Evolutionary conservation across 2,113 vertebrate species (phyloP), one percentile per base, ranked within the genome.

Genomic region (Ctenodactylus gundi): DNA sequence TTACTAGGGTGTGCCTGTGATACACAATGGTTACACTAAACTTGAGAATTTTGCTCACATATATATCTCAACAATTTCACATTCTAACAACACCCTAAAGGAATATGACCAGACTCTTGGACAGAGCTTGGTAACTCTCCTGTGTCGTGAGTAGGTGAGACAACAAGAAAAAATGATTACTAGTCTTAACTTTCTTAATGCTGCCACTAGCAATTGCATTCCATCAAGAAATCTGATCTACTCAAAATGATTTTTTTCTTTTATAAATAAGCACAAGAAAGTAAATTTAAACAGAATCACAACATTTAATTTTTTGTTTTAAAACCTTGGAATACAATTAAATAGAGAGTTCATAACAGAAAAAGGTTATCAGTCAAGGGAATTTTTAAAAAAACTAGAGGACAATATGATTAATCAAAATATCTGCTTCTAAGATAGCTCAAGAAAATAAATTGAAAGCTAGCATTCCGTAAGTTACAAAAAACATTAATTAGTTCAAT

Each of bases 81-180:
- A 88, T n/a, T n/a, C n/a, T n/a, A n/a, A n/a, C n/a, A 67, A 46
- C 12, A n/a, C 11, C n/a, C n/a, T n/a, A n/a, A n/a, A 82, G 14
- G n/a, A 75, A 13, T 75, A 62, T 67, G 44, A 60, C 44, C 49
- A 76, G 62, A 85, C 70, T 36, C 55, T 60, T 75, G 53, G 80
- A 15, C n/a, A 58, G 84, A 94, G 46, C 44, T 87, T 34, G 65
- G 39, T 31, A 34, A 51, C 5, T 31, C 29, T 18, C 83, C 11
- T n/a, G 64, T 68, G 18, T 73, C 41, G 41, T 72, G 55, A 94
- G 60, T 85, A 82, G 86, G 73, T 92, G 65, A 93, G 41, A 80
- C 13, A 80, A 93, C 55, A 84, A 93, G 55, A 64, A 89, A 88
- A 88, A 68, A 20, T 36, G 5, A 82, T 68, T 94, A 65, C 77